Evolutionary conservation across 23 tunicate genomes (phyloP), one percentile per base, ranked within the genome.

Genomic region (Botrylloides violaceus): DNA sequence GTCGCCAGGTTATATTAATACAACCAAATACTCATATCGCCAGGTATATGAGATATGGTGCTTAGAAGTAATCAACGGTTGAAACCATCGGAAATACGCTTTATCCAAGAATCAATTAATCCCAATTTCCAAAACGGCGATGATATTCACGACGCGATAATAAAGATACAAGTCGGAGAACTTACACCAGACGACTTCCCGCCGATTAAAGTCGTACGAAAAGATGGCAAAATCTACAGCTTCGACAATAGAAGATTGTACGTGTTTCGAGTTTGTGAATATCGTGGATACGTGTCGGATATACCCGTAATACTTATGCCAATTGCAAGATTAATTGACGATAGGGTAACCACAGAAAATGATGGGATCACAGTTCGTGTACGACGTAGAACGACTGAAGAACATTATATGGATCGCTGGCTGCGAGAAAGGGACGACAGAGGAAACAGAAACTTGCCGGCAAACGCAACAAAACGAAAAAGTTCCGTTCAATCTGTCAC

Each of bases 231-330:
- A 32, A 48, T 63, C 58, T 71, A 71, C 34, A 80, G 77, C 48
- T 80, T 75, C 66, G 75, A 80, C 71, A 80, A 80, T 61, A 77
- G 73, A 27, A 37, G 77, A 25, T 61, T 80, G 35, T 63, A 63
- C 33, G 33, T 63, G 3, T 63, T 63, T 9, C 34, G 70, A 3
- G 70, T 63, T 3, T 25, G 35, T 31, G 70, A 63, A 28, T 63
- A 15, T 31, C 4, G 9, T 3, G 70, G 70, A 29, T 19, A 27
- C 70, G 29, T 63, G n/a, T 4, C 26, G 3, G 35, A 63, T 27
- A 63, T 63, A 12, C 70, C 70, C 34, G 70, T 63, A 7, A 43
- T 43, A 7, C 53, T 15, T 43, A 43, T 43, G 53, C 53, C 53
- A 43, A 43, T 43, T 43, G 53, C 15, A 43, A 43, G 15, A 15